A percentile compares a stretch with the other conserved stretches of the same genome.
Conservation (phyloP, 1,140 invertebrate genomes). For the Meloidogyne hapla region DNA sequence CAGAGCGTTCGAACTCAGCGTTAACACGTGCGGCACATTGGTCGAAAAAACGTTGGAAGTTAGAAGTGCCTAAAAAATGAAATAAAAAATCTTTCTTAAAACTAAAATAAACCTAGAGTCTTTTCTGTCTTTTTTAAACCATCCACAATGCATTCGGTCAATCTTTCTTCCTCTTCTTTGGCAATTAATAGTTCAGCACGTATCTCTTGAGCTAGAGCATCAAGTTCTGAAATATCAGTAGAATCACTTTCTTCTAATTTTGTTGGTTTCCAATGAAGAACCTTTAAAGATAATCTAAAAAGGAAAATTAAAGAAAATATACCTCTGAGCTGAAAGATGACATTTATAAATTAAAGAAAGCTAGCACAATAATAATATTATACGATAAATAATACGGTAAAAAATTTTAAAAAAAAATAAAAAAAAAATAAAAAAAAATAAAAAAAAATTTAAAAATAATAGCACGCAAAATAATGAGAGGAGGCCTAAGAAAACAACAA, state of each 20-base stretch:
- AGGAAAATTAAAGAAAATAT: neutral
- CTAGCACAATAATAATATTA: no score
- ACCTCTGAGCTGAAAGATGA: neutral
- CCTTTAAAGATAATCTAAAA: neutral
- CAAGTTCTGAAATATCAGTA: neutral
- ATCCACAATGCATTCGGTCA: neutral
- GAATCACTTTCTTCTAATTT: neutral
- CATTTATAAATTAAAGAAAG: neutral
- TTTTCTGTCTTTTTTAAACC: neutral
- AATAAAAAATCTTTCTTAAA: neutral
- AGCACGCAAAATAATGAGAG: no score
- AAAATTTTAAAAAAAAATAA: no score
- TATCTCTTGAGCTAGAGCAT: neutral
- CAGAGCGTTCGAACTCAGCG: constrained; percentile 49
- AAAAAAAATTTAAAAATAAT: no score
- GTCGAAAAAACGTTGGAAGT: constrained; percentile 50
- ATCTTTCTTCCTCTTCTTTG: neutral
- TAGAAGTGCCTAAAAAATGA: constrained; percentile 39
- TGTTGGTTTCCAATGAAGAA: neutral
- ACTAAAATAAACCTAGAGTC: neutral
- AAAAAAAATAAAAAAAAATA: no score
- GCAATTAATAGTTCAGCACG: neutral
- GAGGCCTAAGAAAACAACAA: no score
- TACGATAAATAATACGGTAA: no score
- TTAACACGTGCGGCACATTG: constrained; percentile 54